phyloP scores from a whole-genome alignment of 2,797 vertebrate species.

The Limosa lapponica region DNA sequence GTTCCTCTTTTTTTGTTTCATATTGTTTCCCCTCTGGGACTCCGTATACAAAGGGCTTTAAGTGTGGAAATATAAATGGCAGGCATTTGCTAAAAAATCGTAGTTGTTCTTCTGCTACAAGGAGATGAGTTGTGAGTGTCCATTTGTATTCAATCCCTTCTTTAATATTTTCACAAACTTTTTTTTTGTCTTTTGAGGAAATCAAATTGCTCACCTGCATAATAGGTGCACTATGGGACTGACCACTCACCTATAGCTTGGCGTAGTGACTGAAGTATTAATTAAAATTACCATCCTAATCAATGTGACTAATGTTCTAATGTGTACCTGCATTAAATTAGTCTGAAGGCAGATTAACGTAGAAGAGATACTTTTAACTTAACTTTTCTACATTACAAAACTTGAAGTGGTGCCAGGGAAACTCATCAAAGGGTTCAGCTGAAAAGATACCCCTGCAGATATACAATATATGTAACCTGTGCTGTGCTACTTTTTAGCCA shows the following conservation, averaged over 20 bases:
- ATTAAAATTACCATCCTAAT: background rate
- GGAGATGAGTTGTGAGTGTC: background rate
- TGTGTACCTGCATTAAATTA: background rate
- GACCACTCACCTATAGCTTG: background rate
- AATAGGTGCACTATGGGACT: background rate
- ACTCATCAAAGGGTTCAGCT: background rate
- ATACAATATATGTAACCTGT: background rate
- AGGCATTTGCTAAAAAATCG: background rate
- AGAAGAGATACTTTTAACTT: background rate
- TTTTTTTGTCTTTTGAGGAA: background rate
- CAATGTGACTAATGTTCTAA: background rate
- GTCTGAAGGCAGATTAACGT: background rate
- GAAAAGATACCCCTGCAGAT: background rate
- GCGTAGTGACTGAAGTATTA: background rate
- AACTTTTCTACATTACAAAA: background rate
- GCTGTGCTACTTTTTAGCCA: background rate
- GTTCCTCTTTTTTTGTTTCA: background rate
- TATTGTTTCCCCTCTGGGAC: accelerated
- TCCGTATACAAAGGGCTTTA: background rate
- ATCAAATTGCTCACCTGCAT: background rate
- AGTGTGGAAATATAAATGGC: background rate
- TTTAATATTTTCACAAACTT: background rate
- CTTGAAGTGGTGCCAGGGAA: background rate
- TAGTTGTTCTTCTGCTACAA: background rate
- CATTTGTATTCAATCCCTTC: background rate